Evolutionary conservation across 2,888 invertebrate species (phyloP).

Genomic region (Malthinus seriepunctatus): DNA sequence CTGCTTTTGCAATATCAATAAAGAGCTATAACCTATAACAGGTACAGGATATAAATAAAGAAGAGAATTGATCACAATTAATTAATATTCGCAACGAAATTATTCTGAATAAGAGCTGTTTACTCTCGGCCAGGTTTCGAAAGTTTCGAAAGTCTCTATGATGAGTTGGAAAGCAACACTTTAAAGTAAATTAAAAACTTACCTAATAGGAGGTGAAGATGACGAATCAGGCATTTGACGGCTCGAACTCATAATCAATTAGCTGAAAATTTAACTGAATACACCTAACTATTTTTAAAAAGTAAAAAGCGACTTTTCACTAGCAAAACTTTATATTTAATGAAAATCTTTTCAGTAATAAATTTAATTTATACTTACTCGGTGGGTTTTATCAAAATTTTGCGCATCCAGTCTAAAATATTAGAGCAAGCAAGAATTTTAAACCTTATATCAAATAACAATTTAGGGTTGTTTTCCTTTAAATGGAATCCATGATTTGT

Average conservation of each 20-base stretch:
- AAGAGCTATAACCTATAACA: too few relatives aligned
- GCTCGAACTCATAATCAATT: slow-evolving; percentile 38
- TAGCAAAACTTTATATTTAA: neutral
- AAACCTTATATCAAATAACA: too few relatives aligned
- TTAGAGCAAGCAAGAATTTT: too few relatives aligned
- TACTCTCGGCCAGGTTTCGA: neutral
- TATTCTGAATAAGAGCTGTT: neutral
- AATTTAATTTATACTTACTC: slow-evolving; percentile 9
- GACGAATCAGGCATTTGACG: slow-evolving; percentile 71
- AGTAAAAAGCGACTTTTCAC: neutral
- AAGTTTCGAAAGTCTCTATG: neutral
- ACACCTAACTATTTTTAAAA: neutral
- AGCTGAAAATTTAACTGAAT: too few relatives aligned
- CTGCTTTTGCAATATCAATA: too few relatives aligned
- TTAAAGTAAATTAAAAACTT: slow-evolving; percentile 35
- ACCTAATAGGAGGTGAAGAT: slow-evolving; percentile 71
- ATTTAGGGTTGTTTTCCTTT: neutral
- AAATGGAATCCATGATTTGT: neutral
- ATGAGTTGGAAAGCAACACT: neutral
- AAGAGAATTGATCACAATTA: too few relatives aligned
- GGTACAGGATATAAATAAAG: too few relatives aligned
- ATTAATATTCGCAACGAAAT: too few relatives aligned
- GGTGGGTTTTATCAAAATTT: too few relatives aligned
- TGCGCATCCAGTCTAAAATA: too few relatives aligned
- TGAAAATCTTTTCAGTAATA: slow-evolving; percentile 1